Base-by-base conservation (phyloP, 2,797 vertebrate genomes). In the Aldrovandia affinis region DNA sequence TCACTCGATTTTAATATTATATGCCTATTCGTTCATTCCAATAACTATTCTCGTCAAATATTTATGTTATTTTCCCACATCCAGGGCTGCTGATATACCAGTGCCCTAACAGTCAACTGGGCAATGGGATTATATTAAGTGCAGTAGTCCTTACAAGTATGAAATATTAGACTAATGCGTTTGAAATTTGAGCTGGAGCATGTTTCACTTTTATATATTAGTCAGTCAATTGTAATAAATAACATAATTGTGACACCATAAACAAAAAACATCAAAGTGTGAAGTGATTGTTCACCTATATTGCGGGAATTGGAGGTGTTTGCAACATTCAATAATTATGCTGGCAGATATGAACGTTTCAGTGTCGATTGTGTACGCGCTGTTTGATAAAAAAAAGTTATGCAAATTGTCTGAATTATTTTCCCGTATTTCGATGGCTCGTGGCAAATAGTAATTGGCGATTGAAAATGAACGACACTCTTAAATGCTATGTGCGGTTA, bases 151-250 rank as follows among this genome's bases (percentile, higher is more conserved):
- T 42, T 75, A 28, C 42, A 68, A 68, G 39, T 55, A 61, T 85
- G 30, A 33, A 85, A 77, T 81, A 85, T 85, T 77, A n/a, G n/a
- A n/a, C n/a, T n/a, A 54, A 85, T 82, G 54, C 14, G 73, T 78
- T n/a, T 77, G 65, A 6, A 52, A 75, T 73, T 84, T 84, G 28
- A 70, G 79, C 50, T 70, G 12, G 54, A 33, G 47, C 28, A 54
- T 25, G 36, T 42, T 42, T 42, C 12, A 57, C 10, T 59, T 81
- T 30, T 57, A 52, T 42, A 42, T 33, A 4, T 73, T 73, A 15
- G 3, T 42, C 63, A 30, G 44, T 54, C 22, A 28, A 54, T 50
- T 52, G 47, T 6, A 33, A 55, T 39, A 18, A 50, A 39, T 15
- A 81, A 80, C 33, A 6, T 33, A 39, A 5, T 39, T 1, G 2